Evolutionary conservation across 2,797 vertebrate species (phyloP), one percentile per base, ranked within the genome.

Genomic region (Rhynchotus rufescens): DNA sequence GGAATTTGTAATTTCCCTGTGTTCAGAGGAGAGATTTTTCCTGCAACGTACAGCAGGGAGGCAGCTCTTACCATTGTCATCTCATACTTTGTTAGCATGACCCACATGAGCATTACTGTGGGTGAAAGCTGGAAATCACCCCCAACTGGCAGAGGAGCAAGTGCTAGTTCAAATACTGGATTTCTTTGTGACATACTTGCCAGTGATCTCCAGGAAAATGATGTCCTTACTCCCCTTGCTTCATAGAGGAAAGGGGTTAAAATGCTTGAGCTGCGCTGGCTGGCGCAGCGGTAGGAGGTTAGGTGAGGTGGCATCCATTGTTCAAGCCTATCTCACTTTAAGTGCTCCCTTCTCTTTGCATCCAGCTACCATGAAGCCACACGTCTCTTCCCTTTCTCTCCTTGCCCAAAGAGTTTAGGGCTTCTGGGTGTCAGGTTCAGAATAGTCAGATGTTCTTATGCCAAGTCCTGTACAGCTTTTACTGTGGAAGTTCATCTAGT

Each of bases 401-500:
- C 47, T 26, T 44, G 22, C 14, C 5, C 19, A 56, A 12, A 26
- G 5, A 2, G 60, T 30, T 22, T 1, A 25, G 23, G 40, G 9
- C 3, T 60, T 60, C 34, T 79, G 19, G 12, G 26, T 2, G 0
- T 26, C 19, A 54, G 6, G 56, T 17, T 80, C 0, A 0, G n/a
- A 17, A 3, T 10, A 12, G 52, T 57, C 72, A 6, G 73, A 59
- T 64, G 38, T 62, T 85, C 19, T 54, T 52, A 2, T 26, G n/a
- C 14, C 49, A 40, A 1, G 20, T 68, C 30, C 30, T 8, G 8
- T 60, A 3, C 6, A 32, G 10, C 54, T 36, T 36, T 49, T 52
- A 10, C 0, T 21, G 26, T 8, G 1, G 3, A 68, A 49, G 38
- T 15, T 32, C 15, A 9, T 1, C 0, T 21, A 7, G 20, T 1